Percentiles rank a stretch among this genome's conserved stretches.
Evolutionary conservation across 64 coral and sea anemone genomes (phyloP).

Genomic region (Porites australiensis): DNA sequence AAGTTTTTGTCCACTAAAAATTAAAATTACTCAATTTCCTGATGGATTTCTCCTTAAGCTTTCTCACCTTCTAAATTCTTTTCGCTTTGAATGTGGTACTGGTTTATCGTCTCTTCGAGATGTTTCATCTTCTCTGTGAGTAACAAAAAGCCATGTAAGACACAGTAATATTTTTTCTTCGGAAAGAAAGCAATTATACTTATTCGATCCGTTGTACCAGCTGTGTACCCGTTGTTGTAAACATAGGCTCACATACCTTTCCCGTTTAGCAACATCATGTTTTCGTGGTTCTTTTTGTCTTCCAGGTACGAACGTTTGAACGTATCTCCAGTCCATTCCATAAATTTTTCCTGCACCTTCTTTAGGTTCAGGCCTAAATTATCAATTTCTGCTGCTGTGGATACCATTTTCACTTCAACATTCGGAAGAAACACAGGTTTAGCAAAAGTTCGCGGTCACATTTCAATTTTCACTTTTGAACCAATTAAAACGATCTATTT

Average conservation of each 20-base stretch:
- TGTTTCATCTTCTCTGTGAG: conserved; percentile 42
- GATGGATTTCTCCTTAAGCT: not conserved
- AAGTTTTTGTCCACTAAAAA: too few species aligned
- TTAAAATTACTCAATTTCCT: too few species aligned
- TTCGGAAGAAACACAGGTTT: not conserved
- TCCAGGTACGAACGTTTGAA: conserved; percentile 23
- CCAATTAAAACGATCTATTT: not conserved
- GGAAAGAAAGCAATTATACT: too few species aligned
- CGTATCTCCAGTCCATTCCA: conserved; percentile 40
- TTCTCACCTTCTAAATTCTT: conserved; percentile 60
- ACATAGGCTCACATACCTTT: conserved; percentile 11
- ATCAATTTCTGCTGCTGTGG: conserved; percentile 46
- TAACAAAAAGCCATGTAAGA: too few species aligned
- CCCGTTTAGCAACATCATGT: not conserved
- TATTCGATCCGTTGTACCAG: too few species aligned
- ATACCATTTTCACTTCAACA: not conserved
- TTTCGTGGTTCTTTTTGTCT: conserved; percentile 13
- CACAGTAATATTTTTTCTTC: too few species aligned
- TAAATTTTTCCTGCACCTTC: conserved; percentile 62
- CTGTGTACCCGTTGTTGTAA: too few species aligned
- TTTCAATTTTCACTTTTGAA: conserved; percentile 6
- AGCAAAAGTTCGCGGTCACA: conserved; percentile 6
- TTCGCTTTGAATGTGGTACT: conserved; percentile 47
- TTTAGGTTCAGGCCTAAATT: conserved; percentile 49
- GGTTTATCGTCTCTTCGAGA: conserved; percentile 49